A percentile compares a stretch with the other conserved stretches of the same genome.
These are phyloP conservation scores for Bombus confusus DNA, from an alignment of 1,140 invertebrate genomes.

Conservation along the genomic window DNA sequence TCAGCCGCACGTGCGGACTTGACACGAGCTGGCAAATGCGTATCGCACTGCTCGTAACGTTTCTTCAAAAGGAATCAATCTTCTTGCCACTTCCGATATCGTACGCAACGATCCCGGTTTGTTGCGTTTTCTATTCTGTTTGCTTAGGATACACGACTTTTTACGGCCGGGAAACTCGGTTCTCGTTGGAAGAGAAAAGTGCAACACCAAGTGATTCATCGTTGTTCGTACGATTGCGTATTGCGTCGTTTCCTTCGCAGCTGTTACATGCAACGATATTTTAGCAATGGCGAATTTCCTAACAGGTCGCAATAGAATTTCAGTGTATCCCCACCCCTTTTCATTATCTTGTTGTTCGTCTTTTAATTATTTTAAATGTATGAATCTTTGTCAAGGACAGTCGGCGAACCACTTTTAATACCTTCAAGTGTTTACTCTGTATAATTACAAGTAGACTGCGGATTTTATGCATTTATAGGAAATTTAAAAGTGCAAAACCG, in stretches of 20 bases:
- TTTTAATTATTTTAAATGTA: background rate
- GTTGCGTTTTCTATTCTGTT: background rate
- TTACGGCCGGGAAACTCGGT: background rate
- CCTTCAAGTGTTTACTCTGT: no score
- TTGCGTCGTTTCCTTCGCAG: background rate
- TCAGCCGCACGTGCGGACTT: slow-evolving; percentile 16
- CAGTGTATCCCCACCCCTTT: background rate
- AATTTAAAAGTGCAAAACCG: no score
- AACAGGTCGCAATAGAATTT: background rate
- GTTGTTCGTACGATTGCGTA: background rate
- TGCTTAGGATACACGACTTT: background rate
- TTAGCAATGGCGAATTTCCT: background rate
- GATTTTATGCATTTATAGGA: no score
- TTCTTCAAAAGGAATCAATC: background rate
- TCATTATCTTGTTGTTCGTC: background rate
- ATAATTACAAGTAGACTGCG: no score
- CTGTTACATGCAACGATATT: background rate
- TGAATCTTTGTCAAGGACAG: no score
- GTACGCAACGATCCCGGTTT: background rate
- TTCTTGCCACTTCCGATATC: background rate
- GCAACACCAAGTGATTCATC: background rate
- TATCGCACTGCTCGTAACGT: background rate
- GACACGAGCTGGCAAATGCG: background rate
- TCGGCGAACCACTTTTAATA: no score
- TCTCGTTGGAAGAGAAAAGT: background rate